Evolutionary conservation across 1,140 invertebrate genomes (phyloP).

Genomic region (Leptinotarsa texana): DNA sequence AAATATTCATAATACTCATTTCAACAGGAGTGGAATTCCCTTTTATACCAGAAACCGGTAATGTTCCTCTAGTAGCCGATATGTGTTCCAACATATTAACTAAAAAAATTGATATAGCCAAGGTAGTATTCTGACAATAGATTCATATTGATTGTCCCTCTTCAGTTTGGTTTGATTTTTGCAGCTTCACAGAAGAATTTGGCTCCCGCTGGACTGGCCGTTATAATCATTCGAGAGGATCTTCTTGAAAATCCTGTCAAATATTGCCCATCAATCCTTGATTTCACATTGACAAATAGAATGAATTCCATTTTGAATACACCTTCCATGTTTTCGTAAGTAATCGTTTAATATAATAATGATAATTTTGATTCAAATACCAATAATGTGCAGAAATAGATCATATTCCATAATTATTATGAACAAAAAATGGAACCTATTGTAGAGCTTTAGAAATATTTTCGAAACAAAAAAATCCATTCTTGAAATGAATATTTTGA

Average conservation of each 20-base stretch:
- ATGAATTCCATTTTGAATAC: constrained; percentile 95
- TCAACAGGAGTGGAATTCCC: constrained; percentile 86
- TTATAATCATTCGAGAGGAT: constrained; percentile 93
- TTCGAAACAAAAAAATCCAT: too few relatives aligned
- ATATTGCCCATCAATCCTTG: constrained; percentile 82
- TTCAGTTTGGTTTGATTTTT: constrained; percentile 91
- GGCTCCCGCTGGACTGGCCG: constrained; percentile 88
- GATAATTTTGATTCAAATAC: too few relatives aligned
- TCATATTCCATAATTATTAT: too few relatives aligned
- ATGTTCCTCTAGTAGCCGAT: constrained; percentile 89
- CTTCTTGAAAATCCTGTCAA: constrained; percentile 77
- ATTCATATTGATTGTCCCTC: constrained; percentile 23
- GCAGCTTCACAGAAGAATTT: constrained; percentile 98
- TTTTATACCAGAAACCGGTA: constrained; percentile 80
- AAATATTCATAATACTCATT: too few relatives aligned
- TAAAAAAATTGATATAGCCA: constrained; percentile 83
- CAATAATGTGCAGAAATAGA: too few relatives aligned
- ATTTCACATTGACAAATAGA: constrained; percentile 81
- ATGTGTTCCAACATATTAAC: constrained; percentile 98
- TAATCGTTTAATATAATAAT: constrained; percentile 34
- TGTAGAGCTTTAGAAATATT: too few relatives aligned
- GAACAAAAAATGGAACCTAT: too few relatives aligned
- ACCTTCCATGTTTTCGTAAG: constrained; percentile 91
- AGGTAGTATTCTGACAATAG: constrained; percentile 62
- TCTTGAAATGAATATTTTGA: too few relatives aligned